Evolutionary conservation across 2,888 invertebrate genomes (phyloP).

Genomic region (Spodoptera picta): DNA sequence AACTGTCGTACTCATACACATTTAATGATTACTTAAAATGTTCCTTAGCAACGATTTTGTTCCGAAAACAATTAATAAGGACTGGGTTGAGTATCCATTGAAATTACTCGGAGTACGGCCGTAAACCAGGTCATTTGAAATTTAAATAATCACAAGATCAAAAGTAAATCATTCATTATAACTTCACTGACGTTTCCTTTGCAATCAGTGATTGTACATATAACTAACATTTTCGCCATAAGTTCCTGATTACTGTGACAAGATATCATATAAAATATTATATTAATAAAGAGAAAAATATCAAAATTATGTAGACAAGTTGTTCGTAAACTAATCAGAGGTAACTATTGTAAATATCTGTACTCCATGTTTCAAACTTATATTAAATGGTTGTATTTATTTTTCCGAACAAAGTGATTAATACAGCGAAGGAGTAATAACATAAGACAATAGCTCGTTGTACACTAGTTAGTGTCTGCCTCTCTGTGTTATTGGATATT

Average conservation of each 20-base stretch:
- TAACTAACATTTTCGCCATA: constrained; percentile 21
- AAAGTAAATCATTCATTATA: not conserved
- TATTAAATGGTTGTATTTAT: constrained; percentile 9
- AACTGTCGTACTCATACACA: not conserved
- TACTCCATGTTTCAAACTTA: constrained; percentile 1
- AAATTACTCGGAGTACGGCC: too few relatives aligned
- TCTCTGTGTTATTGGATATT: constrained; percentile 18
- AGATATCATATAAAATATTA: constrained; percentile 27
- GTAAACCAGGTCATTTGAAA: too few relatives aligned
- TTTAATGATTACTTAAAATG: too few relatives aligned
- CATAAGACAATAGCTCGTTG: constrained; percentile 27
- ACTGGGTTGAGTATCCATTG: too few relatives aligned
- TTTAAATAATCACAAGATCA: not conserved
- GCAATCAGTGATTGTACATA: constrained; percentile 28
- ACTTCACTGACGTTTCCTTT: constrained; percentile 11
- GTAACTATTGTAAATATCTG: constrained; percentile 19
- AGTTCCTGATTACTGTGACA: constrained; percentile 37
- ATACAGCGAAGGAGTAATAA: constrained; percentile 36
- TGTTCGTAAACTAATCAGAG: constrained; percentile 3
- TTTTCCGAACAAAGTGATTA: constrained; percentile 25
- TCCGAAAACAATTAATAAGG: too few relatives aligned
- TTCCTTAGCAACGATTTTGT: too few relatives aligned
- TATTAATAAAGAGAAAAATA: constrained; percentile 32
- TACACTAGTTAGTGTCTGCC: constrained; percentile 12
- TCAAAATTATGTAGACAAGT: constrained; percentile 12